These are phyloP conservation scores for Epinephelus fuscoguttatus DNA, from an alignment of 2,113 vertebrate species.

Conservation along the genomic window DNA sequence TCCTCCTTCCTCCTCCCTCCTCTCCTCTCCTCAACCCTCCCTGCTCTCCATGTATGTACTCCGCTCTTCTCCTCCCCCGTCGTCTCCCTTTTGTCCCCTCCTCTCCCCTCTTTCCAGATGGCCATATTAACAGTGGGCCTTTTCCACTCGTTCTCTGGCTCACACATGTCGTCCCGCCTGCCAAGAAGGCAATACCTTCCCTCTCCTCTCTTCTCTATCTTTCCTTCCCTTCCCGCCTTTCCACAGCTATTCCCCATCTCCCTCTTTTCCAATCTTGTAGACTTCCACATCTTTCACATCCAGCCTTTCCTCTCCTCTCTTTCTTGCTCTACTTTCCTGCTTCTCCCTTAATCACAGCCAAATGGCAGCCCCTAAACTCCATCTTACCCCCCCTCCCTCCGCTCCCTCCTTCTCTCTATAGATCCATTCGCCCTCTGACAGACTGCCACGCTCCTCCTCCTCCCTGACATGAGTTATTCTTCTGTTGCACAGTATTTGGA, in stretches of 20 bases:
- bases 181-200: constrained; percentile 53
- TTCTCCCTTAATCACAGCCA: constrained; percentile 51
- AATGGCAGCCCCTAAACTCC: constrained; percentile 46
- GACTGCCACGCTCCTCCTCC: constrained; percentile 57
- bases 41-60: constrained; percentile 16
- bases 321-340: constrained; percentile 60
- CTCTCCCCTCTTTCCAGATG: constrained; percentile 64
- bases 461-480: constrained; percentile 65
- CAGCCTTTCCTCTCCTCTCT: constrained; percentile 28
- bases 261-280: constrained; percentile 20
- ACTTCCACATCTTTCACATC: constrained; percentile 15
- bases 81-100: not conserved
- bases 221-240: constrained; percentile 29
- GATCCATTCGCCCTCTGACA: constrained; percentile 52
- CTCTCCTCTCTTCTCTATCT: constrained; percentile 21
- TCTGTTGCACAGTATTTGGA: constrained; percentile 61
- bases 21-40: constrained; percentile 43
- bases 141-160: constrained; percentile 64
- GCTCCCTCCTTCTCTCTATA: not conserved
- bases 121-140: constrained; percentile 53
- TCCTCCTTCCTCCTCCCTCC: constrained; percentile 24
- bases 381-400: not conserved
- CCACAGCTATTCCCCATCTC: constrained; percentile 28
- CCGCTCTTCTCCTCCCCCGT: constrained; percentile 13
- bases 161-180: constrained; percentile 5